phyloP scores from a whole-genome alignment of 2,888 invertebrate genomes.

The Caenorhabditis panamensis region DNA sequence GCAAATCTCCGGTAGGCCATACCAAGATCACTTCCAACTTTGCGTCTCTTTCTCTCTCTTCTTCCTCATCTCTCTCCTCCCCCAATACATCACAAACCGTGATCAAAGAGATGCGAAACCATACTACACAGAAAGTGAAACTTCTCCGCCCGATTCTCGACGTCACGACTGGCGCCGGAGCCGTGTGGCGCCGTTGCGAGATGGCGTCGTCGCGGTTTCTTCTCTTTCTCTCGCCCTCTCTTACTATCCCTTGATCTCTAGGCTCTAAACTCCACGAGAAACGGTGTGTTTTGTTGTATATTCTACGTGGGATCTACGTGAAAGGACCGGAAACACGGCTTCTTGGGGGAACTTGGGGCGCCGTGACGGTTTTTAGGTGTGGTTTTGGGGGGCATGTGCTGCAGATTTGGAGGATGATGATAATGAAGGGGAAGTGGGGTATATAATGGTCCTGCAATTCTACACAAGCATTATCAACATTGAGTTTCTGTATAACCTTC shows the following conservation, averaged over 20 bases:
- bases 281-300: slow-evolving; percentile 10
- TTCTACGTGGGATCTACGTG: background rate
- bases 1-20: background rate
- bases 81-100: background rate
- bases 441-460: background rate
- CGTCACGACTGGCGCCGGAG: slow-evolving; percentile 30
- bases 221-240: slow-evolving; percentile 2
- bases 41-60: background rate
- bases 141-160: background rate
- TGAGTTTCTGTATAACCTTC: too few relatives aligned
- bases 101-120: slow-evolving; percentile 10
- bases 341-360: slow-evolving; percentile 16
- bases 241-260: background rate
- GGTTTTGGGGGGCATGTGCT: slow-evolving; percentile 1
- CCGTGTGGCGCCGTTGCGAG: slow-evolving; percentile 13
- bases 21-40: background rate
- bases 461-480: too few relatives aligned
- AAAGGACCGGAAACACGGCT: slow-evolving; percentile 5
- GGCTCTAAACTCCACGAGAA: background rate
- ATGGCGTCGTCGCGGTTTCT: slow-evolving; percentile 24
- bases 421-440: too few relatives aligned
- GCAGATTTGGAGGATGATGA: too few relatives aligned
- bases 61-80: background rate
- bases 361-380: slow-evolving; percentile 32
- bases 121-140: slow-evolving; percentile 18